A percentile compares a stretch with the other conserved stretches of the same genome.
Evolutionary conservation across 2,888 invertebrate genomes (phyloP).

Genomic region (Diplazon laetatorius): DNA sequence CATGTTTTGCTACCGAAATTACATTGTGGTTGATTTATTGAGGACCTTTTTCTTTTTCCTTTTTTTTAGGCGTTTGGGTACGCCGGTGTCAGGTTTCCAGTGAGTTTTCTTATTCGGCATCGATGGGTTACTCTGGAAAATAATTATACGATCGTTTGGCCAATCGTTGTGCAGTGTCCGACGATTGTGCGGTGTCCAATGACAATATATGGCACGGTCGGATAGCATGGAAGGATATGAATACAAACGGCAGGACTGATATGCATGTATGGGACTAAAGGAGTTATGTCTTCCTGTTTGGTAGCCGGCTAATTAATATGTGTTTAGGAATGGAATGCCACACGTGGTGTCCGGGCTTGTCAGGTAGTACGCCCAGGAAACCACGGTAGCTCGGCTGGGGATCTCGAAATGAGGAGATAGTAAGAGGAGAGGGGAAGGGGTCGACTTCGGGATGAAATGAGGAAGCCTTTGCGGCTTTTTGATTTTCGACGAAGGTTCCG

Average conservation of each 20-base stretch:
- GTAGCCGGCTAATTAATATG: conserved; percentile 77
- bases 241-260: conserved; percentile 3
- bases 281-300: conserved; percentile 77
- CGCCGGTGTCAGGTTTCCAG: too few relatives aligned
- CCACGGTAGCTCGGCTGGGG: not conserved
- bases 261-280: conserved; percentile 55
- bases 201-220: too few relatives aligned
- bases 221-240: not conserved
- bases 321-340: conserved; percentile 74
- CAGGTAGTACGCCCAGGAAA: not conserved
- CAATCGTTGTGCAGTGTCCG: not conserved
- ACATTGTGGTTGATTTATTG: not conserved
- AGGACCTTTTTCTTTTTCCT: too few relatives aligned
- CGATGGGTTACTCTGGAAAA: too few relatives aligned
- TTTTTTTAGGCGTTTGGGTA: too few relatives aligned
- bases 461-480: conserved; percentile 30
- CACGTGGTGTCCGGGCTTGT: conserved; percentile 56
- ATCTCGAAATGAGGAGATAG: not conserved
- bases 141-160: too few relatives aligned
- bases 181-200: not conserved
- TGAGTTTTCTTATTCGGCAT: too few relatives aligned
- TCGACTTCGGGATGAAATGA: not conserved
- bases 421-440: not conserved
- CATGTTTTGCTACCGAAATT: not conserved
- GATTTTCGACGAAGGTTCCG: not conserved